Evolutionary conservation across 2,888 invertebrate genomes (phyloP).

Genomic region (Danaus chrysippus): DNA sequence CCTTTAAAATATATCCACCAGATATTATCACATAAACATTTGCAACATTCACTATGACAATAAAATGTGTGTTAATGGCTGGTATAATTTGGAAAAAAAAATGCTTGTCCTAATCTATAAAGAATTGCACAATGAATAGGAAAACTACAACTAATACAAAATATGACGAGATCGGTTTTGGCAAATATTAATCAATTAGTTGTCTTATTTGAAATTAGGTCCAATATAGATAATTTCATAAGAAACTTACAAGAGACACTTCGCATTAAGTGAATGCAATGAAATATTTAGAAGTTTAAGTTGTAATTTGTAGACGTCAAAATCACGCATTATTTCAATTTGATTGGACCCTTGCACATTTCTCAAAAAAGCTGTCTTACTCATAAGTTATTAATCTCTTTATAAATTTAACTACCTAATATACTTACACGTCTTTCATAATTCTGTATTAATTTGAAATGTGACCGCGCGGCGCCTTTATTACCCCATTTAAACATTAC

Average conservation of each 20-base stretch:
- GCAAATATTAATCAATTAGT: constrained; percentile 15
- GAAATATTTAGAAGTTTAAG: constrained; percentile 24
- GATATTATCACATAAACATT: too few relatives aligned
- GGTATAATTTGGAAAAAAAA: not conserved
- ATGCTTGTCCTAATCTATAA: not conserved
- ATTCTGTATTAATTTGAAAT: constrained; percentile 56
- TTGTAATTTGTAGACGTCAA: constrained; percentile 11
- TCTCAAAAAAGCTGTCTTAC: constrained; percentile 73
- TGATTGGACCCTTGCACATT: constrained; percentile 73
- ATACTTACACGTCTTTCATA: constrained; percentile 61
- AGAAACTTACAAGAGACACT: constrained; percentile 16
- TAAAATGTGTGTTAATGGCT: too few relatives aligned
- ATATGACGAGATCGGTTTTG: not conserved
- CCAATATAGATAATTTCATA: constrained; percentile 21
- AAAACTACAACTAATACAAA: constrained; percentile 2
- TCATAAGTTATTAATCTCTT: constrained; percentile 68
- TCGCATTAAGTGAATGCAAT: constrained; percentile 18
- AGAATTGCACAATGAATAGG: not conserved
- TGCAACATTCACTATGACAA: too few relatives aligned
- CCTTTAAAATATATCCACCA: too few relatives aligned
- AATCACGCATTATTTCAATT: constrained; percentile 23
- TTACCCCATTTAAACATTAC: constrained; percentile 32
- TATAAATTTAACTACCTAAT: constrained; percentile 75
- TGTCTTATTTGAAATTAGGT: constrained; percentile 21
- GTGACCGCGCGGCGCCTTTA: constrained; percentile 63